Base-by-base conservation (phyloP, 2,113 vertebrate genomes). In the Erpornis zantholeuca region DNA sequence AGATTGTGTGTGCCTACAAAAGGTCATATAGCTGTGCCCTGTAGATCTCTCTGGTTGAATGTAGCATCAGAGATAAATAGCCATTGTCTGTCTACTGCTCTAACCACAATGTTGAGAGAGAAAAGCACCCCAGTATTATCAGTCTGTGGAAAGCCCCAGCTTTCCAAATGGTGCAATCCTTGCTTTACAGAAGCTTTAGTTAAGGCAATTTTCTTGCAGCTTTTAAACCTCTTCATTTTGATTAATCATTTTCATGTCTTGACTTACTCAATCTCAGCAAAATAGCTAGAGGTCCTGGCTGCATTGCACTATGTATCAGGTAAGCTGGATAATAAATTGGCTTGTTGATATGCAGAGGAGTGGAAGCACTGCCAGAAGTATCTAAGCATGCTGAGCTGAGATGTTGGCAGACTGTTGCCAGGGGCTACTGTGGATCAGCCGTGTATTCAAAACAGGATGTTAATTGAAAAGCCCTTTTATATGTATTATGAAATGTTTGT, bases 171-270 rank as follows among this genome's bases (percentile, higher is more conserved):
- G 89, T 95, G 21, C 76, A 76, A 45, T 95, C 76, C 61, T 79
- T 82, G 68, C 86, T 94, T 96, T 90, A 78, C 89, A 15, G 19
- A 95, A 87, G 64, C 76, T 96, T 97, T 93, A 93, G 90, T 97
- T 94, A 94, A 25, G 92, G 52, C 95, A 84, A 88, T 94, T 93
- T 71, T 92, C 75, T 82, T 56, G 60, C 92, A 95, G 90, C 73
- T 94, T 97, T 97, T 95, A 91, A 86, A 96, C 75, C 56, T 96
- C 89, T 95, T 96, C 75, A 53, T 82, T 84, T 97, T 96, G 94
- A 94, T 97, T 97, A 97, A 96, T 97, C 61, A 90, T 98, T 97
- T 97, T 97, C 96, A 69, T 97, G 94, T 94, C 90, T 88, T 97
- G 97, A 97, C 95, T 97, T 88, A 96, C 95, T 97, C 84, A 78